Conservation (phyloP, 2,888 invertebrate genomes). For the Nipponacmea schrenckii region DNA sequence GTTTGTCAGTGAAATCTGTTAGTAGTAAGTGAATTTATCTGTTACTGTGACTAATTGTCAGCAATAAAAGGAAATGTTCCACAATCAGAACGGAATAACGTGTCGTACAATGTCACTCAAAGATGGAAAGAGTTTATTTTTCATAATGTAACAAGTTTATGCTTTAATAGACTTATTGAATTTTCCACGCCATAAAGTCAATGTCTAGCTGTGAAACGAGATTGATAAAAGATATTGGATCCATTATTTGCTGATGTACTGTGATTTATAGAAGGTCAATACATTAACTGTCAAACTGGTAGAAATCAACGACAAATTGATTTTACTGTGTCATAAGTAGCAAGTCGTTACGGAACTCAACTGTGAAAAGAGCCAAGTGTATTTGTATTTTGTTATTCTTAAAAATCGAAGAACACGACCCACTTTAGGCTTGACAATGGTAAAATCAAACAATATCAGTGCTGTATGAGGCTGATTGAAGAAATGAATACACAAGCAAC, state of each 20-base stretch:
- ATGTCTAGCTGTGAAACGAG: constrained; percentile 15
- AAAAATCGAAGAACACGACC: constrained; percentile 6
- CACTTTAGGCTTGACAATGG: background rate
- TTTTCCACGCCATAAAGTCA: constrained; percentile 31
- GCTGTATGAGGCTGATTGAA: background rate
- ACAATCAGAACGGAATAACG: constrained; percentile 4
- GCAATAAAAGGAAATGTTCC: background rate
- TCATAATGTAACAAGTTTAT: constrained; percentile 20
- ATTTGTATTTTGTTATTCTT: constrained; percentile 7
- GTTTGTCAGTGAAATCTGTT: constrained; percentile 4
- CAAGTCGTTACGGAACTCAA: constrained; percentile 8
- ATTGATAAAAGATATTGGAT: constrained; percentile 4
- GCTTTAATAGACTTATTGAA: constrained; percentile 30
- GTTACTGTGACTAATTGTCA: constrained; percentile 6
- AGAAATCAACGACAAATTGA: constrained; percentile 8
- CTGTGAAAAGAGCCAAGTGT: constrained; percentile 7
- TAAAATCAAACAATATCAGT: background rate
- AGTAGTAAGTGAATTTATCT: constrained; percentile 8
- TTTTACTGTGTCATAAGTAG: constrained; percentile 1
- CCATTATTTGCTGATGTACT: background rate
- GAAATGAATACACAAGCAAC: background rate
- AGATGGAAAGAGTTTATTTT: constrained; percentile 10
- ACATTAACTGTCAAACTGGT: constrained; percentile 5
- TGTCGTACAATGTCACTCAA: constrained; percentile 5
- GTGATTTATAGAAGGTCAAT: background rate